A percentile compares a stretch with the other conserved stretches of the same genome.
phyloP scores from a whole-genome alignment of 1,140 invertebrate species.

The Rhopalosiphum maidis region DNA sequence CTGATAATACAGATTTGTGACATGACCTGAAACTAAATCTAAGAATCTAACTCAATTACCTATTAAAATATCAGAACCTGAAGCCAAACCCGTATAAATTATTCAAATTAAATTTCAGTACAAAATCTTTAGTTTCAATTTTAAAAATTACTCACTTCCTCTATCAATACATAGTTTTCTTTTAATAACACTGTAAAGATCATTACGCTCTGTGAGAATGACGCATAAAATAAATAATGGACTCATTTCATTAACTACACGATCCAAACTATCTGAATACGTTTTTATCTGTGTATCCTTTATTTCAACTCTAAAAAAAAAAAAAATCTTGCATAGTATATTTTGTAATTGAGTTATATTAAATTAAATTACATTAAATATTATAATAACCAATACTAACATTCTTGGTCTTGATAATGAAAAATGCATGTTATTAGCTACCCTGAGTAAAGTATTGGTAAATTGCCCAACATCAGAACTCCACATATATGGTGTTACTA shows the following conservation, averaged over 20 bases:
- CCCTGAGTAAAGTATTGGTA: neutral
- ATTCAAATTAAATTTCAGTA: neutral
- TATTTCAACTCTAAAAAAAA: conserved; percentile 47
- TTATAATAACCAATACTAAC: conserved; percentile 46
- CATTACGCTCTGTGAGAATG: conserved; percentile 68
- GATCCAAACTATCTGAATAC: neutral
- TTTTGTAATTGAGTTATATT: neutral
- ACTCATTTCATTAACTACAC: neutral
- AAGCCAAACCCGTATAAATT: no score
- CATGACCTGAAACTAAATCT: neutral
- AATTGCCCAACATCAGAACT: neutral
- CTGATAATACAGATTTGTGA: neutral
- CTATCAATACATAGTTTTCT: conserved; percentile 82
- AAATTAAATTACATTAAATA: no score
- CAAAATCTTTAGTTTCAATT: neutral
- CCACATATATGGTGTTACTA: neutral
- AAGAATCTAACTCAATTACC: neutral
- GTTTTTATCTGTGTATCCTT: neutral
- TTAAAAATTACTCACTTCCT: conserved; percentile 60
- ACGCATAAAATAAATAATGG: conserved; percentile 49
- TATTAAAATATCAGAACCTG: neutral
- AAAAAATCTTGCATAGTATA: neutral
- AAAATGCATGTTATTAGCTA: conserved; percentile 21
- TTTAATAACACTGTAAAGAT: conserved; percentile 83
- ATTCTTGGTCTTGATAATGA: conserved; percentile 4